phyloP scores from a whole-genome alignment of 2,113 vertebrate species.

The Cervus canadensis region DNA sequence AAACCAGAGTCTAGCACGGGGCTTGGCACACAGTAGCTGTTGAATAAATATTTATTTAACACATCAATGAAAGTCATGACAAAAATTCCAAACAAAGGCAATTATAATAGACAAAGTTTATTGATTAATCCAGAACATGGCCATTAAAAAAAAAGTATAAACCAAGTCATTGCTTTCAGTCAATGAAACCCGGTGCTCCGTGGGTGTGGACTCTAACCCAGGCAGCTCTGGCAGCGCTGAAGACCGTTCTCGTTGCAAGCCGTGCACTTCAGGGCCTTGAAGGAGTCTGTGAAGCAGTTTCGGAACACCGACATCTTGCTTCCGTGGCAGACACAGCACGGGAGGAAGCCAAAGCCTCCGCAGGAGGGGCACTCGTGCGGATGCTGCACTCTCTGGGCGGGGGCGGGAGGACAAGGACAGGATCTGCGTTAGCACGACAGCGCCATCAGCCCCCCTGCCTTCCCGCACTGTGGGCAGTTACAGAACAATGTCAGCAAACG shows the following conservation, averaged over 20 bases:
- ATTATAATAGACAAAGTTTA: constrained; percentile 80
- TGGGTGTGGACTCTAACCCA: constrained; percentile 51
- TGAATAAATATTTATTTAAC: neutral
- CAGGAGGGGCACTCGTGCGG: constrained; percentile 92
- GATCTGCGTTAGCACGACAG: neutral
- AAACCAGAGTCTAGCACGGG: neutral
- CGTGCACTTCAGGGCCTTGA: constrained; percentile 98
- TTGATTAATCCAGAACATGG: constrained; percentile 67
- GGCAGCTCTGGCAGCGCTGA: constrained; percentile 92
- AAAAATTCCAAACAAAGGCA: constrained; percentile 37
- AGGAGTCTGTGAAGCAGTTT: constrained; percentile 98
- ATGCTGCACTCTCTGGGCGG: constrained; percentile 91
- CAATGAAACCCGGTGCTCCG: constrained; percentile 55
- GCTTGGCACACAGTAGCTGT: neutral
- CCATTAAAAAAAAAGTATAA: constrained; percentile 67
- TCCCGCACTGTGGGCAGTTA: neutral
- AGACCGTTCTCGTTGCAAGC: constrained; percentile 98
- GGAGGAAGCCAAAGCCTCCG: constrained; percentile 95
- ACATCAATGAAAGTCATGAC: neutral
- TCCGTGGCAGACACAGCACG: constrained; percentile 96
- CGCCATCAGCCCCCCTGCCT: neutral
- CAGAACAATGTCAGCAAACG: neutral
- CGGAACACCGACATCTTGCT: constrained; percentile 99
- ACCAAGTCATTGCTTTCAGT: constrained; percentile 68
- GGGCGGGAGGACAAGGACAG: neutral